A percentile compares a stretch with the other conserved stretches of the same genome.
Evolutionary conservation across 2,113 vertebrate species (phyloP).

Genomic region (Hymenochirus boettgeri): DNA sequence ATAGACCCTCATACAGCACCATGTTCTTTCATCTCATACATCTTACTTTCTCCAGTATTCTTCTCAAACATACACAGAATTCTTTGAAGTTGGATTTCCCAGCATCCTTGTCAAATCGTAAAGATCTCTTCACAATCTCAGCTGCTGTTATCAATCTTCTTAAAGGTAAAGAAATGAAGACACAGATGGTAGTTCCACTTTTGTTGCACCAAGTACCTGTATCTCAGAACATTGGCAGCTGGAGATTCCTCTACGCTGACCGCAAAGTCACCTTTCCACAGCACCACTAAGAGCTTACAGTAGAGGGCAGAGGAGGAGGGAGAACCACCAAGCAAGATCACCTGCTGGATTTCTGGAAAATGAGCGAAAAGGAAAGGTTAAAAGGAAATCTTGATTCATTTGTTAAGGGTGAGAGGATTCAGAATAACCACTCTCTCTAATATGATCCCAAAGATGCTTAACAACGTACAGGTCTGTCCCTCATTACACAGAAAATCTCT

Average conservation of each 20-base stretch:
- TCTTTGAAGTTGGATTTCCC: too few relatives aligned
- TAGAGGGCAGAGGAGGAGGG: constrained; percentile 3
- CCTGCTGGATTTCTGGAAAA: constrained; percentile 16
- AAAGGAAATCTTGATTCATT: not conserved
- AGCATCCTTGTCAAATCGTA: too few relatives aligned
- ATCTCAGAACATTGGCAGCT: constrained; percentile 1
- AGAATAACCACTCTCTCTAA: too few relatives aligned
- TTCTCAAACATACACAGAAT: too few relatives aligned
- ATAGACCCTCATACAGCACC: too few relatives aligned
- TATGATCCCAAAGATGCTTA: too few relatives aligned
- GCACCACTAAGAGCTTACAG: constrained; percentile 4
- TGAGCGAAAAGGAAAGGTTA: constrained; percentile 19
- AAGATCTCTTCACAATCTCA: too few relatives aligned
- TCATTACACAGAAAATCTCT: constrained; percentile 44
- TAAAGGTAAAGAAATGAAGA: too few relatives aligned
- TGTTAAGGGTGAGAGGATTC: not conserved
- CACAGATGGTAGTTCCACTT: not conserved
- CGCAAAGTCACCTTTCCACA: constrained; percentile 2
- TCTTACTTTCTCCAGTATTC: too few relatives aligned
- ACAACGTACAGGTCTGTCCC: not conserved
- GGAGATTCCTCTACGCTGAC: not conserved
- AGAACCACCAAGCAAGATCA: constrained; percentile 11
- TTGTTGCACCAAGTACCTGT: constrained; percentile 12
- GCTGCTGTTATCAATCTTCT: not conserved
- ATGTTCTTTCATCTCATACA: too few relatives aligned